Evolutionary conservation across 2,113 vertebrate species (phyloP), one percentile per base, ranked within the genome.

Genomic region (Mobula hypostoma): DNA sequence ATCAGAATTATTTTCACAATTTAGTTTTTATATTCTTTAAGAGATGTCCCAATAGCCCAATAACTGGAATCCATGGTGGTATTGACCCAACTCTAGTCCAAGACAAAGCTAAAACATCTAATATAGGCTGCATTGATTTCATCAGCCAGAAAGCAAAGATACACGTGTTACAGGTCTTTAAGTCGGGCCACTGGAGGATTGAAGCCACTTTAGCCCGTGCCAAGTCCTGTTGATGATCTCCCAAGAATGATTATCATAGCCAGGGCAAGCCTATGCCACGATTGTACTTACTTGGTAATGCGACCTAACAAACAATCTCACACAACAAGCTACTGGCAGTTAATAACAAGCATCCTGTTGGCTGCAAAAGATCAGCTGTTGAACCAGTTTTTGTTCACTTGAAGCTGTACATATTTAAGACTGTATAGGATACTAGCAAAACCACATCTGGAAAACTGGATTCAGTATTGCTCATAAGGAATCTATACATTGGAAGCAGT

Each of bases 181-280:
- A 93, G 91, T 93, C 91, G 74, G 91, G 70, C 36, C 12, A 27
- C 24, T 93, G 36, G 70, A 40, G 36, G 40, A 76, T 74, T 24
- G 61, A 48, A 74, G 19, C 91, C 91, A 93, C 91, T 27, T 40
- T 27, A 74, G 40, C 91, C 91, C 5, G 91, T 93, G 91, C 91
- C 91, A 93, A 93, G 70, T 14, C 91, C 91, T 93, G 91, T 93
- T 93, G 74, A 93, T 74, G 56, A 93, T 93, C 40, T 93, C 68
- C 91, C 91, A 93, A 93, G 91, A 27, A 32, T 48, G 91, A 93
- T 27, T 40, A 48, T 93, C 70, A 76, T 32, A 72, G 91, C 36
- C 1, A 93, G 91, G 91, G 3, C 9, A 56, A 70, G 91, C 70
- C 91, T 56, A 76, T 76, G 70, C 91, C 11, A 27, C 56, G 70